Base-by-base conservation (phyloP, 2,888 invertebrate species). In the Strigamia transsilvanica region DNA sequence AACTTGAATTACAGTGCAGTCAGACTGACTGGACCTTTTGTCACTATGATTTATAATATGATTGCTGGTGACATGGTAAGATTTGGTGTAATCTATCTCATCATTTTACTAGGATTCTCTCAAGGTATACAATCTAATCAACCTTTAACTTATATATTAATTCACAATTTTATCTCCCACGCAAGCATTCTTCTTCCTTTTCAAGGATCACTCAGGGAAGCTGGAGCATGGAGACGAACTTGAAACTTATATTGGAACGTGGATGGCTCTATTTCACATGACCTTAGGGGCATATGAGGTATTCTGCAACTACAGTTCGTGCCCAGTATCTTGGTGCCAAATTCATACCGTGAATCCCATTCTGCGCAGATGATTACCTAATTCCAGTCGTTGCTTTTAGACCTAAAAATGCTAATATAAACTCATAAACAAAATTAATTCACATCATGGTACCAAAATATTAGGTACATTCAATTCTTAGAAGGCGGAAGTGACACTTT, bases 31-130 rank as follows among this genome's bases (percentile, higher is more conserved):
- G 99, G 99, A 73, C 98, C 99, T 0, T 99, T 81, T 89, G 98
- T 99, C 83, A 98, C 98, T 13, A 99, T 99, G 98, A 97, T 99
- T 85, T 99, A 97, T 91, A 96, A 96, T 86, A 99, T 99, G 98
- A 96, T 98, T 87, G 95, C 95, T 0, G 98, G 99, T 78, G 99
- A 99, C 90, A 96, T 99, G 95, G 93, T 98, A 87, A 96, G 98
- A 34, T 99, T 99, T 88, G 96, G 96, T 84, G 97, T 99, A 85
- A 99, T 99, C 88, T 99, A 98, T 88, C 92, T 93, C 85, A 95
- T 99, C 86, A 94, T 99, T 46, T 90, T 99, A 6, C 94, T 97
- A 85, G 98, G 97, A 23, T 99, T 99, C 89, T 96, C 97, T 0
- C 98, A 98, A 89, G 95, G 98, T 56, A 95, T 94, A 89, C 2